Evolutionary conservation across 1,140 invertebrate species (phyloP), one percentile per base, ranked within the genome.

Genomic region (Pogonognathellus flavescens): DNA sequence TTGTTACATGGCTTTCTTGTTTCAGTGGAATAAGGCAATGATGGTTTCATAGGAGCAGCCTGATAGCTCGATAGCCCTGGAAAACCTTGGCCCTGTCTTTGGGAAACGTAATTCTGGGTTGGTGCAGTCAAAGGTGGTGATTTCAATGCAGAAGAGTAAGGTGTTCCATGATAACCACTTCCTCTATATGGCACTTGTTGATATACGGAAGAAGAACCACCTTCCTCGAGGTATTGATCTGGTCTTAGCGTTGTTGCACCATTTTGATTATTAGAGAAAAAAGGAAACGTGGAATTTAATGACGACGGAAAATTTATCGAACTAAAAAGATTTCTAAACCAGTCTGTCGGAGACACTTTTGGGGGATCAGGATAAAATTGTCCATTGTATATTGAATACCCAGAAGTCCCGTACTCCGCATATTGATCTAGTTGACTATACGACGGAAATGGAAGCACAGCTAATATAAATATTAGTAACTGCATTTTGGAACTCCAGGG

Each of bases 311-410:
- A 76, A 50, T 50, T n/a, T 16, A 76, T 18, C 1, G 70, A 80
- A 11, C 25, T 80, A 2, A 84, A 1, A 9, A 76, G n/a, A 80
- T 57, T 84, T 0, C 18, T 9, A 11, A 60, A 80, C 59, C 49
- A 84, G 41, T 25, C 22, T 9, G 60, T 11, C 14, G 10, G 9
- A 50, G 70, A n/a, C 1, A 80, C 18, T 20, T 70, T 52, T n/a
- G 22, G 52, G 7, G 7, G 22, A 57, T 83, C 25, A 13, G n/a
- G 14, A 7, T 84, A 55, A 13, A 84, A 20, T 84, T 84, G 49
- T n/a, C 83, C 83, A 84, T 84, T 84, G 70, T 84, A 80, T 57
- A 84, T 25, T 52, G 83, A 62, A 20, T 84, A 84, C 5, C 62
- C 18, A 3, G 18, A 4, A 18, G 70, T 18, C n/a, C 70, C 70